These are phyloP conservation scores for Archivesica marissinica DNA, from an alignment of 1,140 invertebrate genomes.

Conservation along the genomic window DNA sequence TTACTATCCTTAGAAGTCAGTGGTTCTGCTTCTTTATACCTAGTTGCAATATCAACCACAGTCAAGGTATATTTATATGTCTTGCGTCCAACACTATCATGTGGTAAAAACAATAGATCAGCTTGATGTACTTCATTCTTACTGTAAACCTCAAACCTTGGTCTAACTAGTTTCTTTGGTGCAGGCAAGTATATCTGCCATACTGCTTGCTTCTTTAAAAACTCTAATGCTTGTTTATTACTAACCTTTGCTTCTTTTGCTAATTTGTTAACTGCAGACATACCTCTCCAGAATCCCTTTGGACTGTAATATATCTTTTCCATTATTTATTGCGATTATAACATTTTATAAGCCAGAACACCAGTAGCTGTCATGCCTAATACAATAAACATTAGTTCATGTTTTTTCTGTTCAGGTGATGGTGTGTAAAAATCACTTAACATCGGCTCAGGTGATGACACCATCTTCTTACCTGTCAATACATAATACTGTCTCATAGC, in stretches of 20 bases:
- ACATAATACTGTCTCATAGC: slow-evolving; percentile 41
- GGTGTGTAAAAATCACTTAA: slow-evolving; percentile 59
- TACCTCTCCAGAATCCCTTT: slow-evolving; percentile 40
- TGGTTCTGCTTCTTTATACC: slow-evolving; percentile 65
- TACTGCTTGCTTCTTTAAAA: slow-evolving; percentile 62
- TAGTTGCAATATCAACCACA: slow-evolving; percentile 57
- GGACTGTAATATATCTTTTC: slow-evolving; percentile 11
- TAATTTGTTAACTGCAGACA: slow-evolving; percentile 47
- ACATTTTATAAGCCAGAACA: slow-evolving; percentile 29
- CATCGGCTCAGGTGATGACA: neutral
- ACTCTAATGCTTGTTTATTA: slow-evolving; percentile 18
- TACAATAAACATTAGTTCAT: slow-evolving; percentile 37
- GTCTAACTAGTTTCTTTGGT: slow-evolving; percentile 39
- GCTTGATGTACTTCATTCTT: slow-evolving; percentile 65
- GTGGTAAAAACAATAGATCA: slow-evolving; percentile 64
- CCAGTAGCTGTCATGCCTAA: slow-evolving; percentile 38
- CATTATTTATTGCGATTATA: neutral
- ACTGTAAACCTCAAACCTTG: slow-evolving; percentile 29
- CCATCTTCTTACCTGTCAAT: slow-evolving; percentile 10
- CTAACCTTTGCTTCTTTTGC: slow-evolving; percentile 28
- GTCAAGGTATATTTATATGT: slow-evolving; percentile 65
- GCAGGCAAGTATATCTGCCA: slow-evolving; percentile 64
- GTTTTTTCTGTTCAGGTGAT: slow-evolving; percentile 29
- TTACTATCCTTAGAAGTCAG: slow-evolving; percentile 52
- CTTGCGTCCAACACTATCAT: slow-evolving; percentile 48